Base-by-base conservation (phyloP, 2,888 invertebrate genomes). In the Mythimna loreyi region DNA sequence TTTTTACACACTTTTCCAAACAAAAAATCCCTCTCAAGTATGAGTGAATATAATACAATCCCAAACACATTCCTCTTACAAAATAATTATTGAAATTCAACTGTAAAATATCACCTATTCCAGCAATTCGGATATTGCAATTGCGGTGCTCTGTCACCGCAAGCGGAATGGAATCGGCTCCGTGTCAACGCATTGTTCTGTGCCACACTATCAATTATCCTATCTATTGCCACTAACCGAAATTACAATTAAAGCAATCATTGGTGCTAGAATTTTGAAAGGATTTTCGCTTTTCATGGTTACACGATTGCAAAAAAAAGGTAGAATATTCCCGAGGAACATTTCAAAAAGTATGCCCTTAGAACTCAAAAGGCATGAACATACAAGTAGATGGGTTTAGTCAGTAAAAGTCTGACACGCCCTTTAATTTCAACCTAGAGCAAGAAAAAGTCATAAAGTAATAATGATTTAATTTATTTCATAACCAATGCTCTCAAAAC, bases 181-280 rank as follows among this genome's bases (percentile, higher is more conserved):
- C 75, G 60, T 84, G 81, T 82, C 82, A 83, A 79, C 78, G 80
- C 81, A 80, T 82, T 84, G 83, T 83, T 79, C 80, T 77, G 62
- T 49, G 67, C 75, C 82, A 79, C 82, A 83, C 84, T 75, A 87
- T 86, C 86, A 87, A 87, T 88, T 87, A 86, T 80, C 79, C 83
- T 78, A 82, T 84, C 83, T 78, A 82, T 84, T 71, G 71, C 67
- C 30, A 65, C 58, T 66, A 71, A 75, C 77, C 72, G 71, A 80
- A 85, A 85, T 87, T 80, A 82, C 83, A 61, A 63, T 77, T 73
- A 75, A 55, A 77, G 56, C 74, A 53, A 72, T 49, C 25, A 57
- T 60, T 30, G 56, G 43, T 1, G 49, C 8, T 58, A 67, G 58
- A 60, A 74, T 36, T 66, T 52, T 52, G 5, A 60, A 63, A 75